Base-by-base conservation (phyloP, 2,888 invertebrate species). In the Hirtodrosophila trivittata region DNA sequence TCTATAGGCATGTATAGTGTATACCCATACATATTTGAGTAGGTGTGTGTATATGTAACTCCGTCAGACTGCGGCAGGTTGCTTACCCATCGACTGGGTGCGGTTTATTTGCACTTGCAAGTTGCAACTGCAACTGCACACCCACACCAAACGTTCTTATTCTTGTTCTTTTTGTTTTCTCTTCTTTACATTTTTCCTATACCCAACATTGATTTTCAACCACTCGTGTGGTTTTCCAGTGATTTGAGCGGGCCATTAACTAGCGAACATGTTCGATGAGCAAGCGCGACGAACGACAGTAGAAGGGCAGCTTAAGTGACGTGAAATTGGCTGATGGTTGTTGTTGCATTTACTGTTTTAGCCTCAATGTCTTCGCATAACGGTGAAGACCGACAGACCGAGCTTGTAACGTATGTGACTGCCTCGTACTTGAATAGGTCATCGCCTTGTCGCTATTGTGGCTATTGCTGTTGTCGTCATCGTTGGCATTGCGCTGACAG, bases 401-500 rank as follows among this genome's bases (percentile, higher is more conserved):
- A 38, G 12, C 14, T 50, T 32, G 38, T 46, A 21, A 30, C 54
- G 33, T 12, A n/a, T n/a, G 32, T 35, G 5, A 28, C 3, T 10
- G 51, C 32, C 46, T 46, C 56, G 78, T 68, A 72, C 77, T 80
- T 75, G 78, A 82, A 66, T 78, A 59, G 78, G 77, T 77, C 75
- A 67, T 68, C 77, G 65, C 12, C 78, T 58, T 73, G 55, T 59
- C 30, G 41, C 46, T 33, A 18, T 13, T 54, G 18, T 38, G 18
- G 43, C 64, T 32, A 35, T 50, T 58, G 41, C 55, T 56, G 8
- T 58, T 50, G 32, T 63, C 56, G 58, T 62, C 66, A 75, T 59
- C 26, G 46, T 42, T 55, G 69, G 56, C 75, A 70, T 70, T 73
- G 75, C 41, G 54, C 32, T 60, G 58, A 63, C 55, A 75, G 58